phyloP scores from a whole-genome alignment of 2,113 vertebrate genomes.

The Pholis gunnellus region DNA sequence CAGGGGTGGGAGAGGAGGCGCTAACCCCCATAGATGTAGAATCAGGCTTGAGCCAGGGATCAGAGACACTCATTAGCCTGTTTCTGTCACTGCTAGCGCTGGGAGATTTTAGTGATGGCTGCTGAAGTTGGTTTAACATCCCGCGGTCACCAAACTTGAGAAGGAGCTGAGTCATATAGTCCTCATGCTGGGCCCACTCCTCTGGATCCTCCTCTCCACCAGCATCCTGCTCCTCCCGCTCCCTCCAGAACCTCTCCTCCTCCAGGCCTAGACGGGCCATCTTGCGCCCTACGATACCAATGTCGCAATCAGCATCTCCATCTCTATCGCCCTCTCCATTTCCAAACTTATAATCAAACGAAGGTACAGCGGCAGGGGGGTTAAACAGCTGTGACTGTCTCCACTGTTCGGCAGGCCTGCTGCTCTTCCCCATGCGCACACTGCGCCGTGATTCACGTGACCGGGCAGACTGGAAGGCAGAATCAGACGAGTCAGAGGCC shows the following conservation, averaged over 20 bases:
- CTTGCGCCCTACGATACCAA: conserved; percentile 90
- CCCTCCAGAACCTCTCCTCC: conserved; percentile 91
- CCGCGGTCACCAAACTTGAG: conserved; percentile 95
- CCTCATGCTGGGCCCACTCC: conserved; percentile 97
- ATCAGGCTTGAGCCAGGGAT: conserved; percentile 88
- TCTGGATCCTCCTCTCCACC: conserved; percentile 89
- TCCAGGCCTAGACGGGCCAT: conserved; percentile 87
- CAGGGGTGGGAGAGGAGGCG: conserved; percentile 63
- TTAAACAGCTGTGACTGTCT: conserved; percentile 89
- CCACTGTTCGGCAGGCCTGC: conserved; percentile 90
- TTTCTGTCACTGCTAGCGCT: conserved; percentile 66
- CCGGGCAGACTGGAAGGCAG: conserved; percentile 93
- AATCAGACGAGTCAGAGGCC: conserved; percentile 94
- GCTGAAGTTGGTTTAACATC: conserved; percentile 87
- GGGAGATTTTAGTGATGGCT: conserved; percentile 65
- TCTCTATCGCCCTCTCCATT: conserved; percentile 56
- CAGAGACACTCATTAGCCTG: conserved; percentile 65
- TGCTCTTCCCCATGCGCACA: conserved; percentile 93
- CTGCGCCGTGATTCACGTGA: conserved; percentile 92
- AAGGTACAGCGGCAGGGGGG: conserved; percentile 53
- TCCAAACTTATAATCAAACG: conserved; percentile 80
- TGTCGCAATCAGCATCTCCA: conserved; percentile 68
- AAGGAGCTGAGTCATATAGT: conserved; percentile 97
- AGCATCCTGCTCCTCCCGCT: conserved; percentile 88
- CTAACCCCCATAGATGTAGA: conserved; percentile 55